Percentiles rank a stretch among this genome's conserved stretches.
phyloP scores from a whole-genome alignment of 2,797 vertebrate species.

The Rhinogobio ventralis region DNA sequence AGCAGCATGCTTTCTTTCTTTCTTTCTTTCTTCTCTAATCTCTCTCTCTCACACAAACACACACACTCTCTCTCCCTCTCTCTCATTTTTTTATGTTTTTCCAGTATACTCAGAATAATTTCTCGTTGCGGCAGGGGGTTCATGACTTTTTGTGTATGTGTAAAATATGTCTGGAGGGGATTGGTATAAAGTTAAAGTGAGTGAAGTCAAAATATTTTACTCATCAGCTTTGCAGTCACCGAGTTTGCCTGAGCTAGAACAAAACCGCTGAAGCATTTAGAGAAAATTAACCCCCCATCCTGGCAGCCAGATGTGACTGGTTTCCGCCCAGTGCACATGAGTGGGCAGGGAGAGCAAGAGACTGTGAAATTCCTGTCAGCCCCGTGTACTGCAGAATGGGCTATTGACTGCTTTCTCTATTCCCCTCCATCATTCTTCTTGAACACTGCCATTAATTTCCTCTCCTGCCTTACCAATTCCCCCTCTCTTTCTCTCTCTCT shows the following conservation, averaged over 20 bases:
- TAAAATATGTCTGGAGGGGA: slow-evolving; percentile 98
- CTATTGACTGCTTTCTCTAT: slow-evolving; percentile 99
- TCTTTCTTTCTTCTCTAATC: slow-evolving; percentile 44
- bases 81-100: slow-evolving; percentile 68
- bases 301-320: slow-evolving; percentile 99
- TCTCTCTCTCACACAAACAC: slow-evolving; percentile 33
- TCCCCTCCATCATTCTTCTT: slow-evolving; percentile 99
- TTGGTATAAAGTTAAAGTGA: slow-evolving; percentile 99
- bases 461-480: slow-evolving; percentile 94
- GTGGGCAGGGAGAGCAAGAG: slow-evolving; percentile 99
- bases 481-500: slow-evolving; percentile 71
- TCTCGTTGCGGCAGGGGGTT: slow-evolving; percentile 91
- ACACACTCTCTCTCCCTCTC: background rate
- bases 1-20: slow-evolving; percentile 79
- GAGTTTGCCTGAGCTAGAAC: slow-evolving; percentile 99
- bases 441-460: slow-evolving; percentile 99
- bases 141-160: slow-evolving; percentile 88
- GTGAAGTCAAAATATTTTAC: slow-evolving; percentile 99
- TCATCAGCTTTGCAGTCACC: slow-evolving; percentile 99
- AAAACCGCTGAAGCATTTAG: slow-evolving; percentile 99
- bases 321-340: slow-evolving; percentile 99
- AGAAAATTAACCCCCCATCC: slow-evolving; percentile 99
- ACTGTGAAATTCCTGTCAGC: slow-evolving; percentile 99
- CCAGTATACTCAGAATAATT: slow-evolving; percentile 93
- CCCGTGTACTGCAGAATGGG: slow-evolving; percentile 97